Base-by-base conservation (phyloP, 2,113 vertebrate species). In the Eulacestoma nigropectus region DNA sequence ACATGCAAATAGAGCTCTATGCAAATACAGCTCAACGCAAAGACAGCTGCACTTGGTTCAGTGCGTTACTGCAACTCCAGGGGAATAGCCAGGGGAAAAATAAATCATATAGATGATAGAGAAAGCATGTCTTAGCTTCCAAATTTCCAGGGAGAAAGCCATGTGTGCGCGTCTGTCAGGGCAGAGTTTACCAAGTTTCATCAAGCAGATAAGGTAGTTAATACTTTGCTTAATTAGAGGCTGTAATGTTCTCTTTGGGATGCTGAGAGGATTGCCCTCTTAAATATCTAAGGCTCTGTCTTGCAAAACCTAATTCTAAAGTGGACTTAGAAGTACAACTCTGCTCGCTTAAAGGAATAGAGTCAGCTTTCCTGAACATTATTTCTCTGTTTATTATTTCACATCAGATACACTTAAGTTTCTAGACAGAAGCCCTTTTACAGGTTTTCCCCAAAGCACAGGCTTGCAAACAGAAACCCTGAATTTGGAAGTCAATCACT, bases 1-100 rank as follows among this genome's bases (percentile, higher is more conserved):
- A 69, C 91, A 96, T 94, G 93, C 90, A 96, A 95, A 97, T 89
- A 70, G 65, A 75, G 76, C 72, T 84, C 90, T 90, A 92, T 90
- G 95, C 92, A 96, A 94, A 97, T 92, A 92, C 2, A 2, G 69
- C 83, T 93, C 83, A 84, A 84, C 0, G 14, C 79, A 93, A 83
- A 88, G 95, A 90, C 93, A 81, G 93, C 79, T 92, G 90, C 93
- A 70, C 73, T 92, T 84, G 84, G 79, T 84, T 82, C 93, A 72
- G 82, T 37, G 86, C 6, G 0, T 63, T 84, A 77, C 22, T 46
- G 17, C 75, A 88, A 75, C 88, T 96, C 86, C 80, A 84, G 79
- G 83, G 79, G 72, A 96, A 94, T 10, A 90, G 90, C 92, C 68
- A 80, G 60, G 83, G 83, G 92, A 67, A 87, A 95, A 95, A 89